Evolutionary conservation across 1,140 invertebrate species (phyloP).

Genomic region (Capitella teleta): DNA sequence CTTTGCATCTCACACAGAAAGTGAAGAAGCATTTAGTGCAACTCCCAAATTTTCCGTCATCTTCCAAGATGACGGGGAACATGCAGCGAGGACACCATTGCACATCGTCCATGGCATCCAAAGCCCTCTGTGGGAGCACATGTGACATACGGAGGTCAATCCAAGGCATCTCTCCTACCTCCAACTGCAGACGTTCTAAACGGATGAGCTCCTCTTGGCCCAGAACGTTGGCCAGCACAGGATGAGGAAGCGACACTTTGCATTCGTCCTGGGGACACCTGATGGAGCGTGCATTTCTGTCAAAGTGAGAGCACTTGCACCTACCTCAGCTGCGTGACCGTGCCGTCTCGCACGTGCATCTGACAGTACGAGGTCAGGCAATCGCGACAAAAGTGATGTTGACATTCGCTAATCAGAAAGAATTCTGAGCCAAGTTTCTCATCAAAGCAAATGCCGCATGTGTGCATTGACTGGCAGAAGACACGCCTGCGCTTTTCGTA

Average conservation of each 20-base stretch:
- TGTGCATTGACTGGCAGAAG: slow-evolving; percentile 17
- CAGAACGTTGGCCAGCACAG: no score
- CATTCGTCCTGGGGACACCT: no score
- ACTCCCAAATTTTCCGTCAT: slow-evolving; percentile 15
- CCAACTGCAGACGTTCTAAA: no score
- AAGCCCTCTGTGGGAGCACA: slow-evolving; percentile 23
- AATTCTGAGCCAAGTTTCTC: slow-evolving; percentile 19
- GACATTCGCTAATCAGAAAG: slow-evolving; percentile 16
- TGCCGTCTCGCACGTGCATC: slow-evolving; percentile 20
- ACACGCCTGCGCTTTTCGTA: slow-evolving; percentile 8
- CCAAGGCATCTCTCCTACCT: no score
- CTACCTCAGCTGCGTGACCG: slow-evolving; percentile 18
- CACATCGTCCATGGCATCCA: slow-evolving; percentile 22
- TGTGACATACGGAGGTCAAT: no score
- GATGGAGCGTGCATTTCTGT: no score
- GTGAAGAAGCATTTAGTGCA: slow-evolving; percentile 19
- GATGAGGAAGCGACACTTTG: no score
- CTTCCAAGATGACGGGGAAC: slow-evolving; percentile 18
- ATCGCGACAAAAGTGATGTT: slow-evolving; percentile 20
- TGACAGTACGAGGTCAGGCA: slow-evolving; percentile 19
- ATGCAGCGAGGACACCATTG: slow-evolving; percentile 24
- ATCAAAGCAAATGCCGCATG: slow-evolving; percentile 22
- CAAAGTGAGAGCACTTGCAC: neutral
- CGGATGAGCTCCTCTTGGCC: no score
- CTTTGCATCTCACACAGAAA: slow-evolving; percentile 22